These are phyloP conservation scores for Phoxinus dragarum DNA, from an alignment of 2,797 vertebrate species.

Conservation along the genomic window DNA sequence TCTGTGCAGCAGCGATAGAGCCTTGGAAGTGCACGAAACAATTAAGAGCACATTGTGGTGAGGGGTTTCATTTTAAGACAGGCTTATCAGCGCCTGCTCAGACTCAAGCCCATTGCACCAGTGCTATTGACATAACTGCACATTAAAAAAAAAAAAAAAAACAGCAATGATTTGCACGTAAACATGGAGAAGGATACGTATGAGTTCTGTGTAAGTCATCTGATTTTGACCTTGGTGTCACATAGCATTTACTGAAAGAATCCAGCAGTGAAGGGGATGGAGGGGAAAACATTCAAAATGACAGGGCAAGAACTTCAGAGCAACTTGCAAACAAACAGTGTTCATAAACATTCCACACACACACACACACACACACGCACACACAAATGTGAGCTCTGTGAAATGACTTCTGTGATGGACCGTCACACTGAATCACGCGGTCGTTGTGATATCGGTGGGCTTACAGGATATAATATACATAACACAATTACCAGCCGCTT, in stretches of 20 bases:
- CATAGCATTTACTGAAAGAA: constrained; percentile 5
- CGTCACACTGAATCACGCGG: background rate
- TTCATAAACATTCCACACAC: background rate
- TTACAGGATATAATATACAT: constrained; percentile 35
- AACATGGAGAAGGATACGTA: background rate
- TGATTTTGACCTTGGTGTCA: constrained; percentile 18
- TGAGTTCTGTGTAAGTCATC: background rate
- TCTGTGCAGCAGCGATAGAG: constrained; percentile 57
- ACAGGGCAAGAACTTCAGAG: background rate
- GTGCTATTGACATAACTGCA: background rate
- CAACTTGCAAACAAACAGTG: background rate
- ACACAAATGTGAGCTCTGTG: background rate
- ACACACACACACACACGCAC: background rate
- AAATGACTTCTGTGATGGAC: constrained; percentile 10
- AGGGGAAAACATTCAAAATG: background rate
- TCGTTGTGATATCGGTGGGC: constrained; percentile 17
- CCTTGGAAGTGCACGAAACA: constrained; percentile 28
- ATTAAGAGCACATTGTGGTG: constrained; percentile 36
- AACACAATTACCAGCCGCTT: constrained; percentile 68
- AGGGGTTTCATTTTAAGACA: constrained; percentile 24
- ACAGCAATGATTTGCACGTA: background rate
- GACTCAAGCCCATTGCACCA: constrained; percentile 21
- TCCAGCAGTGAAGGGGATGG: background rate
- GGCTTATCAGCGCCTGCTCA: constrained; percentile 42
- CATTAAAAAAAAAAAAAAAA: background rate